Evolutionary conservation across 2,113 vertebrate species (phyloP).

Genomic region (Bos indicus): DNA sequence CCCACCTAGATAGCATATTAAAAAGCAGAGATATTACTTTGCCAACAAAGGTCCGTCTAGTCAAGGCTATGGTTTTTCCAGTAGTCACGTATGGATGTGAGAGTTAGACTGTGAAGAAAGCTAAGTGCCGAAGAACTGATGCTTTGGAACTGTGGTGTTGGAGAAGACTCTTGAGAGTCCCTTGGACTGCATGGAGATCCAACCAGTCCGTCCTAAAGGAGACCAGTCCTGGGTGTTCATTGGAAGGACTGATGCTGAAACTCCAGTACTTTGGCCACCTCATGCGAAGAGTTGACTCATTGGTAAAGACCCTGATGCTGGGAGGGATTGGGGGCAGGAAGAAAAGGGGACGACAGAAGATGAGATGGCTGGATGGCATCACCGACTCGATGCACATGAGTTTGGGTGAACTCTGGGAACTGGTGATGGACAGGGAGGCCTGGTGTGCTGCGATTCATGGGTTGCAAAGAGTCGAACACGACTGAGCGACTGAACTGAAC

Average conservation of each 20-base stretch:
- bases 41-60: not conserved
- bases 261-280: not conserved
- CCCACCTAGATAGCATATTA: not conserved
- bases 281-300: fast-evolving
- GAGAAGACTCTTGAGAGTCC: not conserved
- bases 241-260: not conserved
- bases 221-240: not conserved
- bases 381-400: not conserved
- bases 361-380: not conserved
- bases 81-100: not conserved
- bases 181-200: not conserved
- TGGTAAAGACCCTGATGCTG: not conserved
- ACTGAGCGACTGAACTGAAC: not conserved
- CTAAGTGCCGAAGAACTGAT: not conserved
- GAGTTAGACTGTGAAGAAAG: not conserved
- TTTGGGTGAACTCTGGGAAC: not conserved
- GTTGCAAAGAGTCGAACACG: not conserved
- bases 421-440: not conserved
- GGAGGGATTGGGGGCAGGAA: not conserved
- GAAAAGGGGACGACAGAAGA: not conserved
- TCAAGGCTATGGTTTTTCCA: not conserved
- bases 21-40: not conserved
- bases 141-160: not conserved
- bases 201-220: not conserved
- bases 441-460: not conserved